Evolutionary conservation across 2,888 invertebrate species (phyloP).

Genomic region (Eutolmus rufibarbis): DNA sequence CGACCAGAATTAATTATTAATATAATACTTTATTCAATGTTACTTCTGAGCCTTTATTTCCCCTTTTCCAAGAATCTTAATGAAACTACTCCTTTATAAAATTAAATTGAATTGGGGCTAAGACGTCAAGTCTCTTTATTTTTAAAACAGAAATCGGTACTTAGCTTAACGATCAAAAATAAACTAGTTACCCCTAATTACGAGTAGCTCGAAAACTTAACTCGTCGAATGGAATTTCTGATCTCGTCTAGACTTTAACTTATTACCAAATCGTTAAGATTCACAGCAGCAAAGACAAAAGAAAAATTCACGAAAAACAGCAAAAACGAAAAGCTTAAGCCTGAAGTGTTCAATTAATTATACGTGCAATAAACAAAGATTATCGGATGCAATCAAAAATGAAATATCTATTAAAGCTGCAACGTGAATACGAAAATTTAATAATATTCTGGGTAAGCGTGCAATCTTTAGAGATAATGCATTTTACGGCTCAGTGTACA

Average conservation of each 20-base stretch:
- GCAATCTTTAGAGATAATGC: not conserved
- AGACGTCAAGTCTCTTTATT: not conserved
- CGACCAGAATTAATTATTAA: not conserved
- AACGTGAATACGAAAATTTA: not conserved
- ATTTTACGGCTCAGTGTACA: conserved; percentile 11
- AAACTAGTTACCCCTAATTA: not conserved
- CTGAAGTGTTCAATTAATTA: not conserved
- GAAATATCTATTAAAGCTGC: not conserved
- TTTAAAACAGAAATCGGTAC: not conserved
- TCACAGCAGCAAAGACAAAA: not conserved
- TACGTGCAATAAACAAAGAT: not conserved
- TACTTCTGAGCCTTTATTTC: not conserved
- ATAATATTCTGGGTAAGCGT: not conserved
- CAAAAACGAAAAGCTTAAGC: not conserved
- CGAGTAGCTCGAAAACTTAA: not conserved
- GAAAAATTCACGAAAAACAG: not conserved
- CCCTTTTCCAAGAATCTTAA: not conserved
- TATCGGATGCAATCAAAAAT: conserved; percentile 1
- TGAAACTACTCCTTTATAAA: not conserved
- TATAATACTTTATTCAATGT: not conserved
- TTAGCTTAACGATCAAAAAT: not conserved
- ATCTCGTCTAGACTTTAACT: not conserved
- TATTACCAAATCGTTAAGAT: not conserved
- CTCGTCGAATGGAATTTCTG: not conserved
- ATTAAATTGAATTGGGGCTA: not conserved